These are phyloP conservation scores for Gibbula magus DNA, from an alignment of 2,888 invertebrate species.

Conservation along the genomic window DNA sequence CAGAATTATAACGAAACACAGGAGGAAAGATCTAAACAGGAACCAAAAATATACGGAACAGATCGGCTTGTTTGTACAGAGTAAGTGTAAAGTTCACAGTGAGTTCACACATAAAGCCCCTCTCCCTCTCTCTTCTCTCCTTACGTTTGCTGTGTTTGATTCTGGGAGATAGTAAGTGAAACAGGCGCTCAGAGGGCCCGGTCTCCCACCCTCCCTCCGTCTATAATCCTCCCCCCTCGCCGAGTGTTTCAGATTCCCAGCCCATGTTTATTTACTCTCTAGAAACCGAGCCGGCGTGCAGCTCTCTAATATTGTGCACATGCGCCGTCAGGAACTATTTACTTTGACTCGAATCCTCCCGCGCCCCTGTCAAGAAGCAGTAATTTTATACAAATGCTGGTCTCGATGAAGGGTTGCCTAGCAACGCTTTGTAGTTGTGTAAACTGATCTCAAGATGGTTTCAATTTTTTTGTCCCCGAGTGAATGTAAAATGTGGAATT, in stretches of 20 bases:
- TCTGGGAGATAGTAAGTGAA: not conserved
- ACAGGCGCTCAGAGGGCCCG: not conserved
- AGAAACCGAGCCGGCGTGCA: constrained; percentile 9
- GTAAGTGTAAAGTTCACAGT: constrained; percentile 7
- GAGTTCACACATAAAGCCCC: constrained; percentile 9
- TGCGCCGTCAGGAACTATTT: constrained; percentile 21
- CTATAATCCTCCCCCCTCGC: not conserved
- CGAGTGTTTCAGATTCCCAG: constrained; percentile 3
- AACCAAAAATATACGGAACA: constrained; percentile 13
- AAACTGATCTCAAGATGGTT: constrained; percentile 12
- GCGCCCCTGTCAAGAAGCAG: not conserved
- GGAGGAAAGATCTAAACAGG: not conserved
- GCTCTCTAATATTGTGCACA: constrained; percentile 14
- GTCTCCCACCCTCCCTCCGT: not conserved
- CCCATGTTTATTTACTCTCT: constrained; percentile 14
- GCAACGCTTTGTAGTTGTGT: constrained; percentile 13
- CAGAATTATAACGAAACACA: not conserved
- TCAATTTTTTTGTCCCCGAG: not conserved
- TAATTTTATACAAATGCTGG: constrained; percentile 21
- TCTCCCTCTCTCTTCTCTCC: not conserved
- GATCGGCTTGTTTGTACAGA: not conserved
- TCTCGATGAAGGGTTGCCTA: constrained; percentile 5
- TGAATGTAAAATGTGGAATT: constrained; percentile 18
- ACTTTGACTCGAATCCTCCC: not conserved
- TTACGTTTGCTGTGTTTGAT: not conserved